phyloP scores from a whole-genome alignment of 2,113 vertebrate species.

The Verasper variegatus region DNA sequence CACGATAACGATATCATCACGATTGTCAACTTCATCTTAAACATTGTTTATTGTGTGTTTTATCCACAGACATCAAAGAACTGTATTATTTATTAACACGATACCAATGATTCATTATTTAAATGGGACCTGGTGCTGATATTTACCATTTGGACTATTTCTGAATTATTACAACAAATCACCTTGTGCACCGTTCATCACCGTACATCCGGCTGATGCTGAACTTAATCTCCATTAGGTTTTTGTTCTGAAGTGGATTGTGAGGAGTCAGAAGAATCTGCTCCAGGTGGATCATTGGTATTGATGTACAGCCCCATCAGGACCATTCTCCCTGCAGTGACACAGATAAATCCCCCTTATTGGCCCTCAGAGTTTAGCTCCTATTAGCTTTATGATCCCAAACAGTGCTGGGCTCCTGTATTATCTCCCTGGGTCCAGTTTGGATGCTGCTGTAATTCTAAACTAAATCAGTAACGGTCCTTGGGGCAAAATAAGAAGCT shows the following conservation, averaged over 20 bases:
- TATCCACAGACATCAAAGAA: no score
- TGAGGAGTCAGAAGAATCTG: slow-evolving; percentile 12
- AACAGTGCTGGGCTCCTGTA: not conserved
- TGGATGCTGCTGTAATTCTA: slow-evolving; percentile 29
- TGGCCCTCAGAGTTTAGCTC: slow-evolving; percentile 10
- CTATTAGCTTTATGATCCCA: slow-evolving; percentile 34
- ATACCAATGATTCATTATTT: no score
- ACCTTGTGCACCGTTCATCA: no score
- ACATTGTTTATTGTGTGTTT: no score
- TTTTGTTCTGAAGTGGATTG: slow-evolving; percentile 1
- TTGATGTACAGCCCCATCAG: not conserved
- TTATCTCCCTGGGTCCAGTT: slow-evolving; percentile 27
- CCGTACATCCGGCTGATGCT: not conserved
- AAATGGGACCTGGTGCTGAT: no score
- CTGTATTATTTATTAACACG: no score
- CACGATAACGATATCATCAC: no score
- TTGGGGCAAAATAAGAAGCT: slow-evolving; percentile 8
- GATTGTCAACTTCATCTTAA: no score
- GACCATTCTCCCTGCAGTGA: slow-evolving; percentile 5
- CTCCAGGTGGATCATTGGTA: slow-evolving; percentile 10
- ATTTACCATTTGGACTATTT: not conserved
- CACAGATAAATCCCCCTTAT: slow-evolving; percentile 39
- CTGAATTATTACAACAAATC: not conserved
- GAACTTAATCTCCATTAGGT: not conserved
- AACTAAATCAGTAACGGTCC: slow-evolving; percentile 18